A percentile compares a stretch with the other conserved stretches of the same genome.
These are phyloP conservation scores for Mionectes olivaceus DNA, from an alignment of 2,797 vertebrate species.

Conservation along the genomic window DNA sequence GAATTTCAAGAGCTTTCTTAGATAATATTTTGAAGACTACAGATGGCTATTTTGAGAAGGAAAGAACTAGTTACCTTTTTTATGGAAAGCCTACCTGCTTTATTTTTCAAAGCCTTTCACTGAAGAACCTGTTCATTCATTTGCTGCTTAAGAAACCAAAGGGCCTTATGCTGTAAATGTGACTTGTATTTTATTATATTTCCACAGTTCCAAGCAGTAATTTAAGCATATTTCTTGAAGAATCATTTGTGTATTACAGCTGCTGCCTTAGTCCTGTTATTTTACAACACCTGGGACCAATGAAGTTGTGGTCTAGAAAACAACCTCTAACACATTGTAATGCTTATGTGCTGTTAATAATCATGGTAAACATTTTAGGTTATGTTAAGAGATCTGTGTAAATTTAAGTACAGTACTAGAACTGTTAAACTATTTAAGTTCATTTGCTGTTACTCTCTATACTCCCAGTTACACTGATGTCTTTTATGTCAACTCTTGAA, in stretches of 20 bases:
- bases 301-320: constrained; percentile 67
- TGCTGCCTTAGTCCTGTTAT: constrained; percentile 68
- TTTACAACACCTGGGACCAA: constrained; percentile 78
- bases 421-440: constrained; percentile 20
- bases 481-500: constrained; percentile 35
- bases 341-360: constrained; percentile 63
- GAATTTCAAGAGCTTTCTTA: constrained; percentile 68
- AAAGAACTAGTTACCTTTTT: constrained; percentile 66
- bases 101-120: constrained; percentile 74
- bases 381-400: constrained; percentile 22
- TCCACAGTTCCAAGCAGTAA: constrained; percentile 46
- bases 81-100: constrained; percentile 59
- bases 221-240: constrained; percentile 63
- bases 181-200: constrained; percentile 77
- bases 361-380: constrained; percentile 27
- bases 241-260: constrained; percentile 61
- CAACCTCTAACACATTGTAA: constrained; percentile 44
- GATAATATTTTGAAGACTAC: constrained; percentile 46
- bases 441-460: background rate
- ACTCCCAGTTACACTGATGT: background rate
- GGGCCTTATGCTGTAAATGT: constrained; percentile 82
- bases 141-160: constrained; percentile 81
- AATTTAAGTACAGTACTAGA: constrained; percentile 42
- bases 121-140: constrained; percentile 70
- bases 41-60: constrained; percentile 68